These are phyloP conservation scores for Micrasema longulum DNA, from an alignment of 1,140 invertebrate species.

Conservation along the genomic window DNA sequence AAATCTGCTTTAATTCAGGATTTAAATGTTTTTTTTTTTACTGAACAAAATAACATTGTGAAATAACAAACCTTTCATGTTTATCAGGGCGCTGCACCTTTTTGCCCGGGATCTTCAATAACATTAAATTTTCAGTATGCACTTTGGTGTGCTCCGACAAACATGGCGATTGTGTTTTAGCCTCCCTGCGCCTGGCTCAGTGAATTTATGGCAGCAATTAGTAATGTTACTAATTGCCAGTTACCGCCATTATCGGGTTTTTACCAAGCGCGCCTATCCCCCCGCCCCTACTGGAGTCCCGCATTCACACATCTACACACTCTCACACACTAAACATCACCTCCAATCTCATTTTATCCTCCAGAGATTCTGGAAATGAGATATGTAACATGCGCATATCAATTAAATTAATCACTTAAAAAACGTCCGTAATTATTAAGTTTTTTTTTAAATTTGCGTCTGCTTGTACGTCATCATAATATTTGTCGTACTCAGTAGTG, in stretches of 20 bases:
- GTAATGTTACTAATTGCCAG: slow-evolving; percentile 54
- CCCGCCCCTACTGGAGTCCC: too few relatives aligned
- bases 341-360: not conserved
- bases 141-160: slow-evolving; percentile 34
- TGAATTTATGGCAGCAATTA: slow-evolving; percentile 53
- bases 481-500: too few relatives aligned
- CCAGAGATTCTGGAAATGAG: not conserved
- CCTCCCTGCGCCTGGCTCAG: slow-evolving; percentile 15
- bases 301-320: not conserved
- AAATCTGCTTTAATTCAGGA: too few relatives aligned
- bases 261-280: slow-evolving; percentile 44
- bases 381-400: not conserved
- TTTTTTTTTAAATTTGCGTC: too few relatives aligned
- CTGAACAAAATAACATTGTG: too few relatives aligned
- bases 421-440: not conserved
- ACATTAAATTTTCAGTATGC: slow-evolving; percentile 31
- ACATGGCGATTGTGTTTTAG: slow-evolving; percentile 25
- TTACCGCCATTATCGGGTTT: slow-evolving; percentile 54
- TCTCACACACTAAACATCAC: too few relatives aligned
- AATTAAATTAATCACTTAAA: not conserved
- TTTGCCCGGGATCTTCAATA: not conserved
- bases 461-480: too few relatives aligned
- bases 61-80: too few relatives aligned
- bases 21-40: too few relatives aligned
- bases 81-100: not conserved